Evolutionary conservation across 2,888 invertebrate species (phyloP), one percentile per base, ranked within the genome.

Genomic region (Nomada ferruginata): DNA sequence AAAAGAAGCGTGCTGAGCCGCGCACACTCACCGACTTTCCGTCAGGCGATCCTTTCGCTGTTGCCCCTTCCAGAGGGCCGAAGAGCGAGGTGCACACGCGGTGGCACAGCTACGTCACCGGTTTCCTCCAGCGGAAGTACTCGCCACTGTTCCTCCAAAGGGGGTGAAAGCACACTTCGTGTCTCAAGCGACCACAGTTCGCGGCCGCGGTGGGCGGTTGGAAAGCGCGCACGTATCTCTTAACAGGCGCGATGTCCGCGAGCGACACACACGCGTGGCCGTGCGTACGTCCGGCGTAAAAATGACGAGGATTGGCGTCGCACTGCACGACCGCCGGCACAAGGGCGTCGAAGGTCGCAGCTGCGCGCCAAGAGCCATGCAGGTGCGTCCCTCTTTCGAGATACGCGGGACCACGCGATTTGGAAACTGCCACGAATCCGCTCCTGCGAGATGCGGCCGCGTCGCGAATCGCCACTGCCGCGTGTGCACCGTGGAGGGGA

Each of bases 261-360:
- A 65, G 18, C 52, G 55, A 15, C 20, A 23, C 23, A 26, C 70
- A 7, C 73, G 76, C 71, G 82, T 75, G 59, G n/a, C 65, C 76
- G 78, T 79, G 70, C 82, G 87, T 82, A 63, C 69, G 87, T 83
- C 68, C 76, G 85, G 85, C 79, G 86, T 88, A 87, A 90, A 90
- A 90, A 87, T 90, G 90, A 90, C 84, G 81, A 80, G 76, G 79
- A 82, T 73, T 74, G 18, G 76, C 76, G 86, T 83, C 84, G 84
- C 87, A 85, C 79, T 84, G 83, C 84, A 81, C 85, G 85, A 79
- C 60, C 84, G 86, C 74, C 85, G 89, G 76, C 73, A 84, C 92
- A 93, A 93, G 93, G 93, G 91, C 93, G 89, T 87, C 84, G 90
- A 93, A 93, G 93, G 93, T 93, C 92, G 91, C 90, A 92, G 90